Conservation (phyloP, 2,888 invertebrate species). For the Cataglyphis altisquamis region DNA sequence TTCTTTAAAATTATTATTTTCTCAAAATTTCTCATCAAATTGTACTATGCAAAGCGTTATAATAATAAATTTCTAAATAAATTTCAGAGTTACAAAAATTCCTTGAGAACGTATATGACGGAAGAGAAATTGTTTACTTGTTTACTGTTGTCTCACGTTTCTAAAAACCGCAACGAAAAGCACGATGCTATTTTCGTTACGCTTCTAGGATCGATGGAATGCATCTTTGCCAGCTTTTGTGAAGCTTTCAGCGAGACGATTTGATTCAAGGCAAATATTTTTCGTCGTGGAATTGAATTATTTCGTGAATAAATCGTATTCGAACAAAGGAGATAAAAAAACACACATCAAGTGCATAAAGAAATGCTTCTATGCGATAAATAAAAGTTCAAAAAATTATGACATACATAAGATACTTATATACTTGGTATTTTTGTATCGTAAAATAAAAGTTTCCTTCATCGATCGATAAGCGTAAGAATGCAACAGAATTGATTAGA, state of each 20-base stretch:
- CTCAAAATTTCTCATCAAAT: neutral
- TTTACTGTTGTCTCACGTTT: neutral
- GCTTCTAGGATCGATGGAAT: conserved; percentile 1
- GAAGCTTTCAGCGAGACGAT: neutral
- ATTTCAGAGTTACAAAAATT: neutral
- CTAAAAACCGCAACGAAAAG: neutral
- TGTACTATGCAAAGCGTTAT: neutral
- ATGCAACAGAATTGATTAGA: neutral
- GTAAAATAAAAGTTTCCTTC: neutral
- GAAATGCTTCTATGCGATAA: neutral
- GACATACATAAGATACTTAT: neutral
- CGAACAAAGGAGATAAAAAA: neutral
- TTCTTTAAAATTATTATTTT: neutral
- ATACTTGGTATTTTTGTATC: neutral
- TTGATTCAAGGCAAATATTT: conserved; percentile 4
- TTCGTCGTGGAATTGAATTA: neutral
- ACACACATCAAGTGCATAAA: neutral
- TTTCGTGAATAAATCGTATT: neutral
- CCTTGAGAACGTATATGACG: neutral
- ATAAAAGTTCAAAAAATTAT: neutral
- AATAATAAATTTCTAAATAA: conserved; percentile 4
- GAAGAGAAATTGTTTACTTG: conserved; percentile 7
- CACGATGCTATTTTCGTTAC: conserved; percentile 6
- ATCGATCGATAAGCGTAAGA: neutral
- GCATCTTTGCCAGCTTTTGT: neutral